A percentile compares a stretch with the other conserved stretches of the same genome.
These are phyloP conservation scores for Schmidtea mediterranea DNA, from an alignment of 1,140 invertebrate genomes.

Conservation along the genomic window DNA sequence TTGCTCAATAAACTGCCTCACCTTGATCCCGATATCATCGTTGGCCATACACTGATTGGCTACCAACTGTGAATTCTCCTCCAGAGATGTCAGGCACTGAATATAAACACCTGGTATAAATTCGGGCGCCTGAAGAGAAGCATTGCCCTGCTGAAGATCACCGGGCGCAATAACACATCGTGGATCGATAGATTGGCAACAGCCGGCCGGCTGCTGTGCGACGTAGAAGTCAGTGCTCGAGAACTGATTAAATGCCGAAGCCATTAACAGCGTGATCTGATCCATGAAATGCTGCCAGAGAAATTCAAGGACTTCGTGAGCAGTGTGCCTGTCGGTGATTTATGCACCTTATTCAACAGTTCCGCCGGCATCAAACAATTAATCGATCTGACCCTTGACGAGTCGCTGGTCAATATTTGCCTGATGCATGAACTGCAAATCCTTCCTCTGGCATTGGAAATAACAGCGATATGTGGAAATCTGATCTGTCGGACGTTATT, in stretches of 20 bases:
- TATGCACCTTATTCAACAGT: neutral
- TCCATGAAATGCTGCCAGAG: slow-evolving; percentile 13
- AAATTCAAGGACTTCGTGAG: slow-evolving; percentile 34
- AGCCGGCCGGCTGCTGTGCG: slow-evolving; percentile 60
- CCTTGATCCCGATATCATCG: slow-evolving; percentile 66
- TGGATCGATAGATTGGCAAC: slow-evolving; percentile 31
- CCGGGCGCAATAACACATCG: no score
- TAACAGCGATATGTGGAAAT: slow-evolving; percentile 69
- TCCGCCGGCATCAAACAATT: neutral
- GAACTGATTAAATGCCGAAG: slow-evolving; percentile 64
- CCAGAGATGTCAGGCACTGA: slow-evolving; percentile 41
- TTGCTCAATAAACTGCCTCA: slow-evolving; percentile 38
- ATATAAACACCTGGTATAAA: slow-evolving; percentile 63
- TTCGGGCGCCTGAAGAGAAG: slow-evolving; percentile 50
- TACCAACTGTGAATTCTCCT: slow-evolving; percentile 61
- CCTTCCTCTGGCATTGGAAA: slow-evolving; percentile 69
- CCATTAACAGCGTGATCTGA: slow-evolving; percentile 30
- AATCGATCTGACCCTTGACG: slow-evolving; percentile 6
- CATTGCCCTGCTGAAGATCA: slow-evolving; percentile 31
- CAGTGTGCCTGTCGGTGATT: neutral
- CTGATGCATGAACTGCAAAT: slow-evolving; percentile 5
- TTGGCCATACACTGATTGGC: slow-evolving; percentile 62
- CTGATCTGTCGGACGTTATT: slow-evolving; percentile 51
- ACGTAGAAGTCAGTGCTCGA: slow-evolving; percentile 66
- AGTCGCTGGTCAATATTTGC: neutral